phyloP scores from a whole-genome alignment of 2,888 invertebrate genomes.

The Hermodice carunculata region DNA sequence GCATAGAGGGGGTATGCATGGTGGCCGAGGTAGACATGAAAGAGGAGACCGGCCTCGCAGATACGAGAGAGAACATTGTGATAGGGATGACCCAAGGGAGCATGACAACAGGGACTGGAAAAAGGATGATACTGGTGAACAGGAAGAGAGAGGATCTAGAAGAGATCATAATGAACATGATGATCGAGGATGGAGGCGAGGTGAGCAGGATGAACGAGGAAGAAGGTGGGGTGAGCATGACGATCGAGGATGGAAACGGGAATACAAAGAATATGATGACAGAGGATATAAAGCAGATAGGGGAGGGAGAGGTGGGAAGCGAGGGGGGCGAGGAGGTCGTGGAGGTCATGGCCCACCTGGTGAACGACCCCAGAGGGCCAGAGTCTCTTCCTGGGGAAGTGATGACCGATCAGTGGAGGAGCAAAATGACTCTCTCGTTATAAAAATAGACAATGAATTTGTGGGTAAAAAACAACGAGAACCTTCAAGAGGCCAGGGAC shows the following conservation, averaged over 20 bases:
- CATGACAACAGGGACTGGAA: neutral
- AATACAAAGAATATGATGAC: neutral
- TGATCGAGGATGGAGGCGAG: neutral
- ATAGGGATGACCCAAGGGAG: neutral
- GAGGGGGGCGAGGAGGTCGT: too few relatives aligned
- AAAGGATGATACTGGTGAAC: neutral
- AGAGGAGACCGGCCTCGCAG: too few relatives aligned
- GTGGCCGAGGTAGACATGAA: too few relatives aligned
- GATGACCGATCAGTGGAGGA: constrained; percentile 60
- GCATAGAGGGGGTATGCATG: too few relatives aligned
- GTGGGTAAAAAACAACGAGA: constrained; percentile 1
- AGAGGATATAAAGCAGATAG: too few relatives aligned
- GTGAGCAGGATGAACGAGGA: neutral
- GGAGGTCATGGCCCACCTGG: too few relatives aligned
- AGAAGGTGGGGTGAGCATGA: neutral
- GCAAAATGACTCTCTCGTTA: constrained; percentile 56
- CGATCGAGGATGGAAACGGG: neutral
- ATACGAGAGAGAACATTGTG: too few relatives aligned
- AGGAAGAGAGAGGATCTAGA: neutral
- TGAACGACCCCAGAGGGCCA: neutral
- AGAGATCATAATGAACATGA: neutral
- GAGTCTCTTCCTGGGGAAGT: constrained; percentile 51
- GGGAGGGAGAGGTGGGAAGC: too few relatives aligned
- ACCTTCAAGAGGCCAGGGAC: neutral
- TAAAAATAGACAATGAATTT: constrained; percentile 59